Evolutionary conservation across 2,113 vertebrate genomes (phyloP), one percentile per base, ranked within the genome.

Genomic region (Pampusana beccarii): DNA sequence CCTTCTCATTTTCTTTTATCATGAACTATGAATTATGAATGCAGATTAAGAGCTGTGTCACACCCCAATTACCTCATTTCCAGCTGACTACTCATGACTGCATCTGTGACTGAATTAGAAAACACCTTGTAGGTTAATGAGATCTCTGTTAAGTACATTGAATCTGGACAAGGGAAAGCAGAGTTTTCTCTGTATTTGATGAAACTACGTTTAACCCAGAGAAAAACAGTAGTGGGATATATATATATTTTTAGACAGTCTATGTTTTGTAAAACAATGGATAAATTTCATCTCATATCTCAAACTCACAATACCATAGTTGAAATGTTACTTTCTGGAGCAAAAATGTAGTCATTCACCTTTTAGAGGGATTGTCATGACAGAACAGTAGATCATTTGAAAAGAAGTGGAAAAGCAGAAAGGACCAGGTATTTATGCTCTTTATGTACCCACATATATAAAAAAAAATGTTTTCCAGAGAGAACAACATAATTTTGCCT

Each of bases 11-110:
- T 91, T 60, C 36, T 88, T 86, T 85, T 77, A 29, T 61, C 80
- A 80, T 60, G 60, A 86, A 46, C 31, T 61, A 93, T 92, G 64
- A 94, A 88, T 95, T 91, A 94, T 65, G 66, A 34, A 92, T 92
- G 72, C 24, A 46, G 34, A 42, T 48, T 60, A 51, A 79, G 73
- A 42, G 29, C 34, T 84, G 83, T 92, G 80, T 93, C 86, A 93
- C 75, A 94, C 46, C 75, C 46, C 64, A 82, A 78, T 92, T 96
- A 92, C 86, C 36, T 93, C 75, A 92, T 95, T 94, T 95, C 83
- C 83, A 94, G 28, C 16, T 0, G 3, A 80, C 54, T 92, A 88
- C 69, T 94, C 88, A 64, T 92, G 86, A 78, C 64, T 92, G 56
- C 64, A 93, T 88, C 62, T 93, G 40, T 92, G 80, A 83, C 67